Percentiles rank a stretch among this genome's conserved stretches.
These are phyloP conservation scores for Conus betulinus DNA, from an alignment of 1,140 invertebrate genomes.

Conservation along the genomic window DNA sequence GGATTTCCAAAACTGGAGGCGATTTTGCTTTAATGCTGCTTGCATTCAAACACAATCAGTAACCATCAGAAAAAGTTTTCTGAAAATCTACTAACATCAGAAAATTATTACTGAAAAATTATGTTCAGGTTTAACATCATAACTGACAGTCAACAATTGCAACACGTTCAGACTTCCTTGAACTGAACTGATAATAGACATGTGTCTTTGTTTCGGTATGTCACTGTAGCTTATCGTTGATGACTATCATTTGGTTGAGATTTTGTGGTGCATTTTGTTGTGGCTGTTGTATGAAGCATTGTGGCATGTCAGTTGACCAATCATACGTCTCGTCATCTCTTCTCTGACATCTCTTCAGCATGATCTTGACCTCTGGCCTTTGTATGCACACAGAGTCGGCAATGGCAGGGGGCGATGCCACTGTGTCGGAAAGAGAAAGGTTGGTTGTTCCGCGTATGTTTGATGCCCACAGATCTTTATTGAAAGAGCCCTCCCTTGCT, in stretches of 20 bases:
- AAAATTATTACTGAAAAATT: not conserved
- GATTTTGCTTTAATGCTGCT: no score
- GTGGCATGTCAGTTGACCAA: conserved; percentile 10
- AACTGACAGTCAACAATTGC: no score
- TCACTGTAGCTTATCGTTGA: no score
- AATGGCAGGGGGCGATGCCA: conserved; percentile 37
- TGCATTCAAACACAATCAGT: no score
- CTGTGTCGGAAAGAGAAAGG: conserved; percentile 17
- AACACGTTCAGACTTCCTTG: no score
- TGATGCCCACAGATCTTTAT: not conserved
- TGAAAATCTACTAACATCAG: no score
- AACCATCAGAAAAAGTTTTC: no score
- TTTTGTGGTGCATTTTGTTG: conserved; percentile 19
- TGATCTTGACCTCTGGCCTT: conserved; percentile 38
- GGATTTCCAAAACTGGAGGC: no score
- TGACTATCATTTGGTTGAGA: not conserved
- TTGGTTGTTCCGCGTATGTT: not conserved
- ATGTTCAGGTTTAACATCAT: not conserved
- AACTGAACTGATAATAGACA: no score
- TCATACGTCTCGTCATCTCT: conserved; percentile 13
- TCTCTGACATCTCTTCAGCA: conserved; percentile 19
- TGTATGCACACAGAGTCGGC: conserved; percentile 30
- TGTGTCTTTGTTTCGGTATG: no score
- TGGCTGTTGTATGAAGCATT: conserved; percentile 17
- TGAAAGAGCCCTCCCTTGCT: not conserved